Conservation (phyloP, 2,797 vertebrate species). For the Helarctos malayanus region DNA sequence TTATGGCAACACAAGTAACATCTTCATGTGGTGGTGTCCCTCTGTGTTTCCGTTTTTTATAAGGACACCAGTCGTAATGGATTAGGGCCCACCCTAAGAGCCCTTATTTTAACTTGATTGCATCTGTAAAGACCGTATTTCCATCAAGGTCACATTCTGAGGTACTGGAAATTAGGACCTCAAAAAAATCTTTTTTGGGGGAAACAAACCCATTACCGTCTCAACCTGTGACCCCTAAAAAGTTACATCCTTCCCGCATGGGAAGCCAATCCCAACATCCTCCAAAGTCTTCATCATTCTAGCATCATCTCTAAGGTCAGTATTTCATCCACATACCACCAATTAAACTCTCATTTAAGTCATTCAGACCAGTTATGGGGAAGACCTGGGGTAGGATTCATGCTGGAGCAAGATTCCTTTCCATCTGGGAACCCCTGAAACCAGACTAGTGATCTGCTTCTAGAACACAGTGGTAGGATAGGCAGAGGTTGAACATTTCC, state of each 20-base stretch:
- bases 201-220: not conserved
- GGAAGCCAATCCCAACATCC: not conserved
- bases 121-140: not conserved
- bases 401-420: not conserved
- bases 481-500: not conserved
- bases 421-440: not conserved
- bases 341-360: conserved; percentile 6
- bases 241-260: not conserved
- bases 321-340: not conserved
- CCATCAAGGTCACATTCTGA: not conserved
- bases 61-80: not conserved
- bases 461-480: not conserved
- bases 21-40: not conserved
- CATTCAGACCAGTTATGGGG: not conserved
- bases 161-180: not conserved
- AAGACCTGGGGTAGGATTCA: not conserved
- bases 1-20: not conserved
- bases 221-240: not conserved
- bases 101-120: conserved; percentile 2
- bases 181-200: not conserved
- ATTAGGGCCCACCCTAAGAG: not conserved
- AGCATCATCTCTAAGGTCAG: not conserved
- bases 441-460: not conserved
- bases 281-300: not conserved
- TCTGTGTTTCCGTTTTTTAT: not conserved